Evolutionary conservation across 2,797 vertebrate species (phyloP), one percentile per base, ranked within the genome.

Genomic region (Chloroceryle inda): DNA sequence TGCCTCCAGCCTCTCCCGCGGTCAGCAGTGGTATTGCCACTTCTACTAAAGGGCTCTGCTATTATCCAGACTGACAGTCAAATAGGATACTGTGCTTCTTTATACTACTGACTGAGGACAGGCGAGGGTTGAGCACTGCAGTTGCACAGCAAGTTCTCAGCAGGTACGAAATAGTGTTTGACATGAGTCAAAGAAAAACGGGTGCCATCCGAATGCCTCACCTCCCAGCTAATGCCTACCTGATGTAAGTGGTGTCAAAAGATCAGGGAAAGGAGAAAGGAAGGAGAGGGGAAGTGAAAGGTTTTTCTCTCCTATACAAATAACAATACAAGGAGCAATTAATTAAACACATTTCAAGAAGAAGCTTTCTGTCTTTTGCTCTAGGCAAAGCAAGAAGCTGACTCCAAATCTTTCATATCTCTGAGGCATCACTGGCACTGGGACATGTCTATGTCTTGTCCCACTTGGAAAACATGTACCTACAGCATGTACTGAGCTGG

Each of bases 361-460:
- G 33, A 18, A 49, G 12, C 9, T 74, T 77, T 45, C 37, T 52
- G 19, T 18, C 31, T 72, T 94, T 62, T 69, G n/a, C 68, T 53
- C n/a, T 37, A 62, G 33, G 27, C 38, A 91, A 52, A 47, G 5
- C 35, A 91, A 33, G 42, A 58, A 62, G 27, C 0, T 66, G n/a
- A 83, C 64, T 91, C 45, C 50, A 69, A 80, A 69, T 18, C 3
- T 50, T 73, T 58, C 5, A 1, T 12, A 22, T 18, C 35, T 6
- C 23, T 55, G n/a, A 59, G 66, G n/a, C 20, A 2, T 15, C 0
- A 0, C 38, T 53, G 55, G 35, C 52, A 40, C 29, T 22, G 55
- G 20, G 35, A 45, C 44, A 47, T 24, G 26, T 9, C 29, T 5
- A 1, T 13, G 26, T 35, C 55, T 44, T 29, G 4, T 5, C 13